Base-by-base conservation (phyloP, 2,113 vertebrate genomes). In the Hydrolagus affinis region DNA sequence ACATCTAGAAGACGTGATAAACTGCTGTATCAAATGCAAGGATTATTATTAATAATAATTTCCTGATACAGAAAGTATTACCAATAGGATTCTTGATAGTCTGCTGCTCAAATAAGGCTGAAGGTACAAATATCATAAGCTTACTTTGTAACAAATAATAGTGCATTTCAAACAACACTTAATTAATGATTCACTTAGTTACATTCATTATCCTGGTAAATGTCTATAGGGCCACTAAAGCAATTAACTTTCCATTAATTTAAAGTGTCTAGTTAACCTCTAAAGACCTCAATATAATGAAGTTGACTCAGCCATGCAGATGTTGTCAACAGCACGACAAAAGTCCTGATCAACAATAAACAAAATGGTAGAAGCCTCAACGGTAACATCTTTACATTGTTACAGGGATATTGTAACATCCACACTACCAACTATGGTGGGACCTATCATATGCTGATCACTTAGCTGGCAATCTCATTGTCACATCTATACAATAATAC, bases 241-340 rank as follows among this genome's bases (percentile, higher is more conserved):
- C 25, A 83, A 83, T 83, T 83, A 83, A 64, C 77, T 83, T 66
- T 83, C 60, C 77, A 66, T 66, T 83, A 83, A 21, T 8, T 83
- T 83, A 64, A 83, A 83, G 25, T 83, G 60, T 83, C 60, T 17
- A 30, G 60, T 66, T 66, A 83, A 66, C 77, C 77, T 83, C 28
- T 17, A 10, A 28, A 57, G 77, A 66, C 14, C 25, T 66, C 3
- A 9, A 21, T 66, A 66, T 28, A 0, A 66, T 83, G 28, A 83
- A 0, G 12, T 15, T 64, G 77, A 59, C 57, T 66, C 14, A 83
- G 23, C 77, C 9, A 66, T 14, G 21, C n/a, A 83, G 77, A 8
- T 66, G 60, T 12, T 66, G 0, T 15, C 17, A 83, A 83, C 77
- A 83, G 25, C 62, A 83, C 66, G 60, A 64, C 60, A 30, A 83